These are phyloP conservation scores for Kryptolebias ocellatus DNA, from an alignment of 2,797 vertebrate species.

Conservation along the genomic window DNA sequence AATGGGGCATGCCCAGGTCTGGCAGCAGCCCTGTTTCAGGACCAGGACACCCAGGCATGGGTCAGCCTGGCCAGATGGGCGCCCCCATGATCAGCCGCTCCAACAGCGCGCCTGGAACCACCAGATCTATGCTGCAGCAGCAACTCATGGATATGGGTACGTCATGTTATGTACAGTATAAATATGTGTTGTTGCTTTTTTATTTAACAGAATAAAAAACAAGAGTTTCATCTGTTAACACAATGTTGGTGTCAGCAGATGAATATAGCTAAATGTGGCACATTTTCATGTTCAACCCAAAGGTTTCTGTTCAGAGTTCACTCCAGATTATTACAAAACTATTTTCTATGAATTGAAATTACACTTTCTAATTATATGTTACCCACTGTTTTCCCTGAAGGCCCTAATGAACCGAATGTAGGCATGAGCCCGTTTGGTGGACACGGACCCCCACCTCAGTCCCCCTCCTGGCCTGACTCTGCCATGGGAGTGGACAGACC, in stretches of 20 bases:
- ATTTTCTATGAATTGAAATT: not conserved
- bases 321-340: not conserved
- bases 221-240: too few species aligned
- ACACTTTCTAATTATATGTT: not conserved
- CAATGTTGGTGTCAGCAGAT: not conserved
- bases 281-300: not conserved
- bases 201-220: too few species aligned
- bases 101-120: constrained; percentile 83
- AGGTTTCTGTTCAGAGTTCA: not conserved
- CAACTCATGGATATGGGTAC: constrained; percentile 93
- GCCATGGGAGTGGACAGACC: constrained; percentile 85
- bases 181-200: too few species aligned
- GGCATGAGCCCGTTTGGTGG: constrained; percentile 88
- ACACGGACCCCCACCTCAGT: constrained; percentile 83
- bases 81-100: constrained; percentile 85
- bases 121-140: constrained; percentile 86
- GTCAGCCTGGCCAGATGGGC: constrained; percentile 81
- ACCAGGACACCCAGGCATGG: constrained; percentile 79
- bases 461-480: constrained; percentile 90
- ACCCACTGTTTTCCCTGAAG: constrained; percentile 59
- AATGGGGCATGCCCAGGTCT: constrained; percentile 87
- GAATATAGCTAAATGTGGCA: not conserved
- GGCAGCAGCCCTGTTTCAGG: constrained; percentile 79
- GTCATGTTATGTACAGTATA: constrained; percentile 27
- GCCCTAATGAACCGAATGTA: constrained; percentile 87